These are phyloP conservation scores for Elymnias hypermnestra DNA, from an alignment of 1,140 invertebrate species.

Conservation along the genomic window DNA sequence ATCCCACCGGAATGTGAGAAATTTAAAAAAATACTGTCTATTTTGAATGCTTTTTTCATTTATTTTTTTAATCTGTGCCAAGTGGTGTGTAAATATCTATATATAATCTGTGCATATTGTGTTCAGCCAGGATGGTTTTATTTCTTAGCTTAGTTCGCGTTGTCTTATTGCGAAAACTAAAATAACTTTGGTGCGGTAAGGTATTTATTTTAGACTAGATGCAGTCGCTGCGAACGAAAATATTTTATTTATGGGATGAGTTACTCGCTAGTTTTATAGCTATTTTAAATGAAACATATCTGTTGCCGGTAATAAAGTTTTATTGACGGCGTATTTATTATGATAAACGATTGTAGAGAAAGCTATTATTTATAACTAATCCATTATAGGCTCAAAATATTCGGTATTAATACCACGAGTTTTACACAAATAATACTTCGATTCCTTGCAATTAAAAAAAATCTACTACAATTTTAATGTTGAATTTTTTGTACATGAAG, in stretches of 20 bases:
- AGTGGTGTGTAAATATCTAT: slow-evolving; percentile 24
- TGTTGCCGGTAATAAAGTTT: slow-evolving; percentile 13
- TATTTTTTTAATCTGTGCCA: slow-evolving; percentile 24
- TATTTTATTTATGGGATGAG: slow-evolving; percentile 21
- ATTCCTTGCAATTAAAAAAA: no score
- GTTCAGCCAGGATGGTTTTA: slow-evolving; percentile 26
- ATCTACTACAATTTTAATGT: no score
- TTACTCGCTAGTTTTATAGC: slow-evolving; percentile 14
- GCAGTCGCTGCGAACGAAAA: slow-evolving; percentile 27
- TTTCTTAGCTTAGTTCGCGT: slow-evolving; percentile 37
- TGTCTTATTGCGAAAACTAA: slow-evolving; percentile 53
- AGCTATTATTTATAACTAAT: no score
- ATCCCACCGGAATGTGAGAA: no score
- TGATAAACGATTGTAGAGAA: slow-evolving; percentile 5
- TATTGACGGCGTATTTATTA: background rate
- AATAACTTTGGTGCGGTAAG: slow-evolving; percentile 59
- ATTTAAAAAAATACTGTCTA: no score
- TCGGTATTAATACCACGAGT: no score
- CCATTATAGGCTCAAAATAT: no score
- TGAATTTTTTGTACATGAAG: no score
- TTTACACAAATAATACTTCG: no score
- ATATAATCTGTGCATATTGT: slow-evolving; percentile 53
- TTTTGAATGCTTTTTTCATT: slow-evolving; percentile 20
- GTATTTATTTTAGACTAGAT: slow-evolving; percentile 54
- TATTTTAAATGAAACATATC: slow-evolving; percentile 15